Evolutionary conservation across 2,113 vertebrate genomes (phyloP).

Genomic region (Mystacornis crossleyi): DNA sequence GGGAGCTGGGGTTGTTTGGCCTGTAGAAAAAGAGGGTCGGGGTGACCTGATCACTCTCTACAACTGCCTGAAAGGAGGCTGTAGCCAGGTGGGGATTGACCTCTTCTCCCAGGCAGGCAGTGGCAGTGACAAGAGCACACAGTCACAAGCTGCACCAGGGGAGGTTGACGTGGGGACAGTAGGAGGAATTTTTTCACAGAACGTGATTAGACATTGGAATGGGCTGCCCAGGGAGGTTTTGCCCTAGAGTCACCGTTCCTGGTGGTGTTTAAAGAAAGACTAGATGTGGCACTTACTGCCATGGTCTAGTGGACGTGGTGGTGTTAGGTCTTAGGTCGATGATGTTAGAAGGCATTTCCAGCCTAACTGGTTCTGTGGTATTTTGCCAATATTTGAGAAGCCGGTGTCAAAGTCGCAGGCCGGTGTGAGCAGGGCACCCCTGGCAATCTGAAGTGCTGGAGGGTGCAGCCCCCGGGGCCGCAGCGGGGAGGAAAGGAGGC

Average conservation of each 20-base stretch:
- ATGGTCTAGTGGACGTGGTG: background rate
- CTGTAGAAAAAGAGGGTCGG: background rate
- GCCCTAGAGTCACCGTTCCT: background rate
- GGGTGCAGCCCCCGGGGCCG: no score
- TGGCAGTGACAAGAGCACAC: background rate
- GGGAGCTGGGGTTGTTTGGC: background rate
- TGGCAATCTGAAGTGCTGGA: no score
- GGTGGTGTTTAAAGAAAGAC: background rate
- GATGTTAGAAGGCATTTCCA: background rate
- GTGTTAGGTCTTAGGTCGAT: background rate
- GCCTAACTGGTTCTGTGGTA: background rate
- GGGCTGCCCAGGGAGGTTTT: background rate
- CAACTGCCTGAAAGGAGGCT: background rate
- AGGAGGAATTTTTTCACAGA: background rate
- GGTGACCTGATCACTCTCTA: no score
- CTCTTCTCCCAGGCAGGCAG: background rate
- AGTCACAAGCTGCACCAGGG: no score
- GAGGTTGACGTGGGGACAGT: background rate
- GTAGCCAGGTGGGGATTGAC: no score
- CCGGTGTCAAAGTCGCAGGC: no score
- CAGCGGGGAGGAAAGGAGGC: background rate
- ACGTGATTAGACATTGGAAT: background rate
- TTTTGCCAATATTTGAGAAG: background rate
- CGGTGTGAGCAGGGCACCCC: fast-evolving
- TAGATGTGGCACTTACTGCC: background rate